These are phyloP conservation scores for Anoplopoma fimbria DNA, from an alignment of 2,113 vertebrate species.

Conservation along the genomic window DNA sequence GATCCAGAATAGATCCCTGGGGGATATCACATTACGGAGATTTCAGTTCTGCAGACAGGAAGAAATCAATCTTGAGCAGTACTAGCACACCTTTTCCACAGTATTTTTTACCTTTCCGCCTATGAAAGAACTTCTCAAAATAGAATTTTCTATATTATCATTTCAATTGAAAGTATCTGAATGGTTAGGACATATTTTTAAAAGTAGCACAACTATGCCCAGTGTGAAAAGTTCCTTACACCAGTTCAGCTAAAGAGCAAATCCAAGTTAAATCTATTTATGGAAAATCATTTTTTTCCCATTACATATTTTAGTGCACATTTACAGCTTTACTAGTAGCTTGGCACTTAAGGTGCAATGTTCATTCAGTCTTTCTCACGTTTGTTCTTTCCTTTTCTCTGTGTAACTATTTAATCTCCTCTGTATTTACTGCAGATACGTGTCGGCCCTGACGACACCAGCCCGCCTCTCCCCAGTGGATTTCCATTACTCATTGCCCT, in stretches of 20 bases:
- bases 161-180: background rate
- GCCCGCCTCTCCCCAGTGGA: slow-evolving; percentile 96
- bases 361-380: slow-evolving; percentile 8
- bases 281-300: background rate
- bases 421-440: slow-evolving; percentile 86
- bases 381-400: slow-evolving; percentile 15
- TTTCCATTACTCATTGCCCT: slow-evolving; percentile 94
- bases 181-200: background rate
- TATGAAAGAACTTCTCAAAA: background rate
- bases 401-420: slow-evolving; percentile 28
- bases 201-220: background rate
- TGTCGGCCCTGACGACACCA: slow-evolving; percentile 97
- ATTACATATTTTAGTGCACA: background rate
- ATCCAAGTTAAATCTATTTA: background rate
- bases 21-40: slow-evolving; percentile 11
- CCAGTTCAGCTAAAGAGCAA: background rate
- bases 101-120: background rate
- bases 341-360: slow-evolving; percentile 1
- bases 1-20: slow-evolving; percentile 30
- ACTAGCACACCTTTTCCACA: background rate
- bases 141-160: background rate
- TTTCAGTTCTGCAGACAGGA: slow-evolving; percentile 8
- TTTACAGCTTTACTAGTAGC: background rate
- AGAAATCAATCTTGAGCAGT: background rate
- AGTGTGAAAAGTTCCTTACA: background rate